Conservation (phyloP, 30 jellyfish, hydroid and myxozoan genomes). For the Morbakka virulenta region DNA sequence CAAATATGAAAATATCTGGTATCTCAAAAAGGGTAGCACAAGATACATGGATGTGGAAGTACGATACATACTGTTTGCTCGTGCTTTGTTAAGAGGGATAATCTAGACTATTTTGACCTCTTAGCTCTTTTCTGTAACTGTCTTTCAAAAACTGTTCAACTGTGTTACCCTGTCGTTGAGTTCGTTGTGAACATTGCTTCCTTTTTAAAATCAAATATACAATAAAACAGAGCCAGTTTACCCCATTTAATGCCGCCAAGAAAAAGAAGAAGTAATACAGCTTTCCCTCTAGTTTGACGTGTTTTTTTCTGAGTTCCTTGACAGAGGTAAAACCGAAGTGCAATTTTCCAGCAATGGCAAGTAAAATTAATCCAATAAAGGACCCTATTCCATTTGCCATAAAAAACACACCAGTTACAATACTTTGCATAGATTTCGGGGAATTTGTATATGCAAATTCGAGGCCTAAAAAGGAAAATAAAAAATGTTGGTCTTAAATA, state of each 20-base stretch:
- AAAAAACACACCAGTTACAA: conserved; percentile 82
- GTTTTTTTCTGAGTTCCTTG: background rate
- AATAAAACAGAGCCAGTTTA: conserved; percentile 60
- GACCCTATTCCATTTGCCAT: conserved; percentile 88
- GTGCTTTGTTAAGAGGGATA: background rate
- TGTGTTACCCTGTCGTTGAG: background rate
- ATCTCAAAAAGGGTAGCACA: too few species aligned
- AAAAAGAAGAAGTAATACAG: conserved; percentile 69
- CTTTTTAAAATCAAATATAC: background rate
- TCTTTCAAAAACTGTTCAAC: background rate
- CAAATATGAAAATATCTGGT: too few species aligned
- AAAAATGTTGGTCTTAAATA: too few species aligned
- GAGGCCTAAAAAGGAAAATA: conserved; percentile 49
- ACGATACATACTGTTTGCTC: too few species aligned
- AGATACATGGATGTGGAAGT: too few species aligned
- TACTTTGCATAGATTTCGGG: conserved; percentile 72
- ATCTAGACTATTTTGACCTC: background rate
- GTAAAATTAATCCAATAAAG: conserved; percentile 48
- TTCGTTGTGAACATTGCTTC: background rate
- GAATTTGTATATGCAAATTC: conserved; percentile 88
- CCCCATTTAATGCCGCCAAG: conserved; percentile 66
- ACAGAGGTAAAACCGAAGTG: background rate
- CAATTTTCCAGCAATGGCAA: conserved; percentile 9
- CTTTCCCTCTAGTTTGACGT: conserved; percentile 21
- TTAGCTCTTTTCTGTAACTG: background rate